Evolutionary conservation across 2,888 invertebrate genomes (phyloP).

Genomic region (Oligia latruncula): DNA sequence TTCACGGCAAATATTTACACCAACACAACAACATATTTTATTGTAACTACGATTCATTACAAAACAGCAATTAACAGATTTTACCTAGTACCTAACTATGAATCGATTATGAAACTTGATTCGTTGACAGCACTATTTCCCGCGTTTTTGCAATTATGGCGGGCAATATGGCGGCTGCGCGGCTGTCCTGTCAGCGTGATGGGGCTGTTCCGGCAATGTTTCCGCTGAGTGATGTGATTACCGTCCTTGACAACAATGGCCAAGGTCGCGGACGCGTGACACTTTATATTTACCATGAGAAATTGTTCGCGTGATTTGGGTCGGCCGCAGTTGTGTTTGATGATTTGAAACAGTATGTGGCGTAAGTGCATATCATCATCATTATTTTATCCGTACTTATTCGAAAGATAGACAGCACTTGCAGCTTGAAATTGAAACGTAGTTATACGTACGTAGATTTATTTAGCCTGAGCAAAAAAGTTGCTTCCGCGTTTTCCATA

Average conservation of each 20-base stretch:
- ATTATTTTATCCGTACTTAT: background rate
- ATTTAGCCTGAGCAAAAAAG: background rate
- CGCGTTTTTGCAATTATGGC: constrained; percentile 68
- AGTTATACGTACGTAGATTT: background rate
- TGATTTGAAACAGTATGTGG: constrained; percentile 21
- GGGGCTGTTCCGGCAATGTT: constrained; percentile 76
- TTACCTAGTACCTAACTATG: constrained; percentile 37
- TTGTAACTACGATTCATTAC: constrained; percentile 57
- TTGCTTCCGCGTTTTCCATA: constrained; percentile 17
- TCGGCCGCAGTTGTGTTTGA: constrained; percentile 20
- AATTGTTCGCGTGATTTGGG: constrained; percentile 60
- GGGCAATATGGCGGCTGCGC: constrained; percentile 64
- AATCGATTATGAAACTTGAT: constrained; percentile 62
- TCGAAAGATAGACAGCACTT: background rate
- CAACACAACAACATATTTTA: constrained; percentile 60
- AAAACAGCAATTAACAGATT: constrained; percentile 63
- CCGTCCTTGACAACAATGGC: constrained; percentile 75
- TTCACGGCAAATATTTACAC: constrained; percentile 61
- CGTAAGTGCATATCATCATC: background rate
- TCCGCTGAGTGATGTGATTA: constrained; percentile 70
- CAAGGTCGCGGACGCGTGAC: constrained; percentile 74
- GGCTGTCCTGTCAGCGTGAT: constrained; percentile 76
- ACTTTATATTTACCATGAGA: constrained; percentile 63
- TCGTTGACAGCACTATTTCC: constrained; percentile 68
- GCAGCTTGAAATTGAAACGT: background rate